phyloP scores from a whole-genome alignment of 2,113 vertebrate species.

The Hippocampus guttulatus region DNA sequence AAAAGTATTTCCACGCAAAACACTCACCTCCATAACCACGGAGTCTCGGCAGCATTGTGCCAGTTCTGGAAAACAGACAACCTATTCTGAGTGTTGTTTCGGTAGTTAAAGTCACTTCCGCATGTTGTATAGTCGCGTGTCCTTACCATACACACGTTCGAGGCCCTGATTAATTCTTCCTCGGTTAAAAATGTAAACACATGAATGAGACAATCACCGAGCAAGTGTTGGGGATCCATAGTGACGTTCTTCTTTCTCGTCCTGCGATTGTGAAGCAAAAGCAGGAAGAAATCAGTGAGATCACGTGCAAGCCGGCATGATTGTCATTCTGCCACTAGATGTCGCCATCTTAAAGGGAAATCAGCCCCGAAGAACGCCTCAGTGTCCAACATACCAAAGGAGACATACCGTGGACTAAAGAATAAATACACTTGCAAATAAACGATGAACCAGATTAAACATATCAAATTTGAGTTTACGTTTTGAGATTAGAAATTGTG shows the following conservation, averaged over 20 bases:
- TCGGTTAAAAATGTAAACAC: slow-evolving; percentile 65
- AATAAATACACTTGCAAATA: not conserved
- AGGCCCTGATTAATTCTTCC: slow-evolving; percentile 61
- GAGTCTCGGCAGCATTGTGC: slow-evolving; percentile 65
- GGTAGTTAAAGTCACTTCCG: slow-evolving; percentile 42
- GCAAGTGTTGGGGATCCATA: slow-evolving; percentile 23
- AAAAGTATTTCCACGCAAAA: not conserved
- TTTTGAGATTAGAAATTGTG: not conserved
- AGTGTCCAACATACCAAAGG: not conserved
- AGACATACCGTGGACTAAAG: not conserved
- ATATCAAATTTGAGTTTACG: not conserved
- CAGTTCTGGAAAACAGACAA: slow-evolving; percentile 55
- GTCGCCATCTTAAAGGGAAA: slow-evolving; percentile 47
- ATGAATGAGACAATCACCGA: slow-evolving; percentile 64
- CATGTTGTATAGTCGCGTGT: not conserved
- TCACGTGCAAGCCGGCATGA: not conserved
- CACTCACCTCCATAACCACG: slow-evolving; percentile 73
- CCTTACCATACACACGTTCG: slow-evolving; percentile 68
- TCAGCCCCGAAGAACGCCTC: rapidly evolving
- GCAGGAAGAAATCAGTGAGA: not conserved
- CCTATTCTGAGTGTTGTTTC: not conserved
- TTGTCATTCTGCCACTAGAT: slow-evolving; percentile 18
- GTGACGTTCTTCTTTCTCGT: not conserved
- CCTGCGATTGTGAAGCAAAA: not conserved
- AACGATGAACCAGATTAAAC: not conserved